Percentiles rank a stretch among this genome's conserved stretches.
Evolutionary conservation across 2,797 vertebrate genomes (phyloP).

Genomic region (Eupleurogrammus muticus): DNA sequence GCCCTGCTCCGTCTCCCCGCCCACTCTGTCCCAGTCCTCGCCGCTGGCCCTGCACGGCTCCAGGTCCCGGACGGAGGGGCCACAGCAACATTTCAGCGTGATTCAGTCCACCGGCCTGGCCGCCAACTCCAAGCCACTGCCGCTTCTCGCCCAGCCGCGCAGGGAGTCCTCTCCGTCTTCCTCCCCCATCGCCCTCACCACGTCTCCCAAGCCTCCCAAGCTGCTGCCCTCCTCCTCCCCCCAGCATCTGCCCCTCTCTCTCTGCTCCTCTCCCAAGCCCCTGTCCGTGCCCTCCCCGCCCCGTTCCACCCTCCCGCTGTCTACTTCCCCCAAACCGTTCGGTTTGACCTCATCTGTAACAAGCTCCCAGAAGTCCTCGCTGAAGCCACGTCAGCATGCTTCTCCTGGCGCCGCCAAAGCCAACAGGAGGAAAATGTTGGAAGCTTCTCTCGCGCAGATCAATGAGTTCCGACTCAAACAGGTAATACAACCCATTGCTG

Average conservation of each 20-base stretch:
- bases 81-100: conserved; percentile 95
- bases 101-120: conserved; percentile 98
- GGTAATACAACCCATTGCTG: conserved; percentile 82
- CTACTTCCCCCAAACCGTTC: conserved; percentile 90
- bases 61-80: conserved; percentile 90
- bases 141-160: conserved; percentile 91
- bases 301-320: conserved; percentile 87
- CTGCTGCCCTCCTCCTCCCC: conserved; percentile 87
- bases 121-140: conserved; percentile 90
- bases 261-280: conserved; percentile 90
- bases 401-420: conserved; percentile 79
- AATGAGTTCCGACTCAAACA: conserved; percentile 93
- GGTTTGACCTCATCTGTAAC: conserved; percentile 77
- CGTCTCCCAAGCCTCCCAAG: conserved; percentile 86
- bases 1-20: conserved; percentile 86
- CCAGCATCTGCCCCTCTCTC: conserved; percentile 86
- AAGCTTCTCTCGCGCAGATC: conserved; percentile 91
- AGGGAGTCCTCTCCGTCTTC: conserved; percentile 90
- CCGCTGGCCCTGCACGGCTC: conserved; percentile 91
- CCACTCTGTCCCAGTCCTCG: conserved; percentile 90
- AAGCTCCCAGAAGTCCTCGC: conserved; percentile 72
- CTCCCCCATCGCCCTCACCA: conserved; percentile 88
- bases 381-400: conserved; percentile 67
- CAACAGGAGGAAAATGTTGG: conserved; percentile 95
- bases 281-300: conserved; percentile 93